Evolutionary conservation across 2,888 invertebrate genomes (phyloP).

Genomic region (Plusia festucae): DNA sequence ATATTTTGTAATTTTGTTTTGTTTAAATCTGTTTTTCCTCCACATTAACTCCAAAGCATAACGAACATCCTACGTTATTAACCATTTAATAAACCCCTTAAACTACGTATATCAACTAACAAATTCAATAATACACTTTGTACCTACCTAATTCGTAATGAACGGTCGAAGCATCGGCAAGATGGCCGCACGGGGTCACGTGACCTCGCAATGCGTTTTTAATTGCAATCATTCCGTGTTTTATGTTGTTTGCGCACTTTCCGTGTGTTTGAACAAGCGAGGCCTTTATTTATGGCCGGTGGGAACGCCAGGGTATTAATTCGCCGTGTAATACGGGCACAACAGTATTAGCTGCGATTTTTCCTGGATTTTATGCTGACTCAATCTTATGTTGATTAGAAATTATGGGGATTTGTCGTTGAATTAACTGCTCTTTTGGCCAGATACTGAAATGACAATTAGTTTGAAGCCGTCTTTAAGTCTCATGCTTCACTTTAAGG

Average conservation of each 20-base stretch:
- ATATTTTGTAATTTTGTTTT: no score
- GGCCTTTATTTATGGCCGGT: constrained; percentile 87
- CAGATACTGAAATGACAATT: no score
- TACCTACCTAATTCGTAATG: constrained; percentile 68
- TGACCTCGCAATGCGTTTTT: constrained; percentile 87
- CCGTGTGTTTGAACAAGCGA: constrained; percentile 79
- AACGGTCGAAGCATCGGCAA: constrained; percentile 67
- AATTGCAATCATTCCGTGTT: constrained; percentile 89
- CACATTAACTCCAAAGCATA: no score
- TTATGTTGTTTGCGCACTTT: constrained; percentile 88
- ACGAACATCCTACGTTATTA: no score
- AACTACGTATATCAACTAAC: constrained; percentile 37
- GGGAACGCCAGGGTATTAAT: constrained; percentile 80
- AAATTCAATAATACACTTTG: constrained; percentile 41
- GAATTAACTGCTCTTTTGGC: neutral
- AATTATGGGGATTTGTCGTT: constrained; percentile 26
- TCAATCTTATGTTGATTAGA: constrained; percentile 42
- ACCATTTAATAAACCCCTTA: constrained; percentile 27
- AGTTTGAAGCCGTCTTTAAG: no score
- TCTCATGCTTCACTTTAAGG: no score
- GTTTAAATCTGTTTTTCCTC: no score
- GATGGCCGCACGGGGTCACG: constrained; percentile 81
- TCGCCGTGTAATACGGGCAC: constrained; percentile 61
- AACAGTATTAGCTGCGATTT: constrained; percentile 49
- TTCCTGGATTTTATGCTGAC: constrained; percentile 21